Percentiles rank a stretch among this genome's conserved stretches.
Evolutionary conservation across 2,113 vertebrate genomes (phyloP).

Genomic region (Murina feae): DNA sequence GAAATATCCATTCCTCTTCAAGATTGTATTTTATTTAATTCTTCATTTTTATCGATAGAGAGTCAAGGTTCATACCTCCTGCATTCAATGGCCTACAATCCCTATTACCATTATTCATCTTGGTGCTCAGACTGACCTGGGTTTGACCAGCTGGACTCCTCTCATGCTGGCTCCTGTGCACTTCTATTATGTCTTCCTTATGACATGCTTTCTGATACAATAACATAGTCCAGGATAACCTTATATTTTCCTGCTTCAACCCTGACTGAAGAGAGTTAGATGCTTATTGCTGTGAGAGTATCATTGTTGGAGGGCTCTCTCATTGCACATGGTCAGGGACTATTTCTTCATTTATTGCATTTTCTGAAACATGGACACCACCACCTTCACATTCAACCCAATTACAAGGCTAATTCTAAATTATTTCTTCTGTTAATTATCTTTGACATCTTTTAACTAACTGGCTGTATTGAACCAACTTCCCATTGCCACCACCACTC

Average conservation of each 20-base stretch:
- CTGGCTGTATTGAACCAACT: not conserved
- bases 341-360: not conserved
- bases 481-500: too few relatives aligned
- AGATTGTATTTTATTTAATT: not conserved
- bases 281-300: not conserved
- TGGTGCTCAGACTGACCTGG: not conserved
- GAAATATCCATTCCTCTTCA: not conserved
- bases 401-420: not conserved
- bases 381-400: not conserved
- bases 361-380: not conserved
- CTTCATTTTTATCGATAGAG: not conserved
- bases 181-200: not conserved
- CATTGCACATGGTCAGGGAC: not conserved
- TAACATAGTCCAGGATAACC: not conserved
- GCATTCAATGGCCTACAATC: not conserved
- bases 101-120: not conserved
- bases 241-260: not conserved
- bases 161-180: not conserved
- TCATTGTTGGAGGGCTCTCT: not conserved
- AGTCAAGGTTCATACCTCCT: not conserved
- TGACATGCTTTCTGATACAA: not conserved
- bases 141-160: not conserved
- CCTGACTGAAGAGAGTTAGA: not conserved
- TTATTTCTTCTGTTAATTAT: not conserved
- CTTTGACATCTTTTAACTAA: not conserved